Conservation (phyloP, 2,797 vertebrate species). For the Antennarius maculatus region DNA sequence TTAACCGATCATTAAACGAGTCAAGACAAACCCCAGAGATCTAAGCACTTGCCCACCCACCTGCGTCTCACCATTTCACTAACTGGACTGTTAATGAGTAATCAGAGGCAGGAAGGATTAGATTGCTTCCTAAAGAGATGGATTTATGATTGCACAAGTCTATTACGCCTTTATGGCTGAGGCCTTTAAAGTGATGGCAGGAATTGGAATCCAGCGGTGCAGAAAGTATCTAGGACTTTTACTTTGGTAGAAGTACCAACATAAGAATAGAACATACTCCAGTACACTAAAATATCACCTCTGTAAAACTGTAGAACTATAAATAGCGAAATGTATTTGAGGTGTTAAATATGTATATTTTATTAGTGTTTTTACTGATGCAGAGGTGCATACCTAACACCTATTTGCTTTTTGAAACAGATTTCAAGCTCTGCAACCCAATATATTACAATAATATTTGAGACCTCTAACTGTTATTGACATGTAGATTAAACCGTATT, state of each 20-base stretch:
- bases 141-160: conserved; percentile 73
- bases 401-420: neutral
- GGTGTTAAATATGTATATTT: neutral
- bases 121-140: conserved; percentile 74
- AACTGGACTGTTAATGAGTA: conserved; percentile 81
- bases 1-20: conserved; percentile 75
- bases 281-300: neutral
- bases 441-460: neutral
- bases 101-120: conserved; percentile 76
- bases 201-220: conserved; percentile 5
- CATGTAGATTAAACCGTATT: neutral
- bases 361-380: neutral
- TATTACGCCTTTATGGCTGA: conserved; percentile 46
- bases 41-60: conserved; percentile 76
- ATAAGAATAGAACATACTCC: neutral
- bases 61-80: conserved; percentile 75
- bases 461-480: neutral
- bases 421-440: neutral
- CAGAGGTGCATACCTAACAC: neutral
- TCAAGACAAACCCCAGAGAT: conserved; percentile 73
- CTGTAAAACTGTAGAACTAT: neutral
- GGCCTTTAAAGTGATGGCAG: conserved; percentile 30
- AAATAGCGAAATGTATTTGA: neutral
- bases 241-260: neutral
- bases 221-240: neutral